Evolutionary conservation across 2,888 invertebrate species (phyloP).

Genomic region (Diarsia brunnea): DNA sequence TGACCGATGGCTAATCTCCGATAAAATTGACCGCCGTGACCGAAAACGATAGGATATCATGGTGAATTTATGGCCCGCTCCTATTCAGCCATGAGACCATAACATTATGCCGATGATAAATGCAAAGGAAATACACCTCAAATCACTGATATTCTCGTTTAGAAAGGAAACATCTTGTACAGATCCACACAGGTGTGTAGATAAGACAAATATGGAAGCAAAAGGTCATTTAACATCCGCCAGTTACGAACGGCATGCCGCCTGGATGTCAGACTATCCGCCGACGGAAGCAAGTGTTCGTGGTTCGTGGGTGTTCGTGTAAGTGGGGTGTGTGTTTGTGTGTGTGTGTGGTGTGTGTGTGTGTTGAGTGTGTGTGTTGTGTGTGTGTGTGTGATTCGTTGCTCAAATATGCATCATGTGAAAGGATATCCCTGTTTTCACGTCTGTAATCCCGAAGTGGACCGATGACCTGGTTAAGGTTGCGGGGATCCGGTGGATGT

Average conservation of each 20-base stretch:
- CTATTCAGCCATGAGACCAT: not conserved
- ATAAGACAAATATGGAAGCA: conserved; percentile 5
- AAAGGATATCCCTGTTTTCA: not conserved
- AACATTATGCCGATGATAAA: not conserved
- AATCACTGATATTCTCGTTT: not conserved
- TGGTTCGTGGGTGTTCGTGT: no score
- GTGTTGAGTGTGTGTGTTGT: no score
- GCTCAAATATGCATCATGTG: conserved; percentile 11
- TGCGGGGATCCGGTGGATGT: no score
- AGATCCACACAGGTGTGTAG: not conserved
- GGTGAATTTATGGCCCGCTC: not conserved
- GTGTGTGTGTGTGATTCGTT: no score
- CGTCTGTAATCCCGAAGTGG: no score
- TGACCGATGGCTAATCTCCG: not conserved
- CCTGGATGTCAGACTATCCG: conserved; percentile 24
- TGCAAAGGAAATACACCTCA: not conserved
- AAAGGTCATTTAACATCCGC: conserved; percentile 41
- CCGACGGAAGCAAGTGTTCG: conserved; percentile 23
- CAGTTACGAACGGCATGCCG: conserved; percentile 6
- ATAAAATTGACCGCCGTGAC: no score
- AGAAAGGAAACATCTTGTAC: not conserved
- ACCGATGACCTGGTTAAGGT: no score
- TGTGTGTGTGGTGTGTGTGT: no score
- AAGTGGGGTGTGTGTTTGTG: no score
- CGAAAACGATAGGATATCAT: not conserved